Percentiles rank a stretch among this genome's conserved stretches.
Conservation (phyloP, 1,140 invertebrate genomes). For the Coptotermes formosanus region DNA sequence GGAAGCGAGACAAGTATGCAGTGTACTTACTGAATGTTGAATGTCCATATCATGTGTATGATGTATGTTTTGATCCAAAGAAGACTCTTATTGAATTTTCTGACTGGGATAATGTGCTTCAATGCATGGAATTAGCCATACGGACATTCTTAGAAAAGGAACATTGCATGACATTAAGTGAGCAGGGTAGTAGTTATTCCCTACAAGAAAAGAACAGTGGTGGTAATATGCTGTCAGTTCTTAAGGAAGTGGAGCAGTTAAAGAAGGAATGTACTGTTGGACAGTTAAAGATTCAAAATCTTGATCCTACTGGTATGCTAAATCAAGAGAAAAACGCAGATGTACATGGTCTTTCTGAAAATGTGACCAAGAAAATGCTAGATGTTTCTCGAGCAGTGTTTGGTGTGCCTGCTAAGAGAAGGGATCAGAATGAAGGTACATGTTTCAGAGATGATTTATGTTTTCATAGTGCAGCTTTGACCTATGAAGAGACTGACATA, state of each 20-base stretch:
- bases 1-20: conserved; percentile 47
- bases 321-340: not conserved
- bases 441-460: not conserved
- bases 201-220: conserved; percentile 18
- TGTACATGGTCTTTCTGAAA: not conserved
- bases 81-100: conserved; percentile 61
- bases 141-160: conserved; percentile 43
- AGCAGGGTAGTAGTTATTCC: not conserved
- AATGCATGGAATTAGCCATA: conserved; percentile 54
- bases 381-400: not conserved
- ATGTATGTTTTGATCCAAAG: conserved; percentile 53
- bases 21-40: conserved; percentile 60
- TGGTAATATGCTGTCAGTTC: not conserved
- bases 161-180: conserved; percentile 24
- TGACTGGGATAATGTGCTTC: conserved; percentile 55
- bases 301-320: too few relatives aligned
- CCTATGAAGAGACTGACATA: not conserved
- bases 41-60: conserved; percentile 58
- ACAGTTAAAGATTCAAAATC: not conserved
- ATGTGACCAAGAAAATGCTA: not conserved
- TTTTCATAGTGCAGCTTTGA: not conserved
- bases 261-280: conserved; percentile 27
- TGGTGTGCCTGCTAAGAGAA: conserved; percentile 10
- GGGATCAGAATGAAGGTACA: not conserved
- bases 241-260: conserved; percentile 31